Base-by-base conservation (phyloP, 1,140 invertebrate genomes). In the Panulirus ornatus region DNA sequence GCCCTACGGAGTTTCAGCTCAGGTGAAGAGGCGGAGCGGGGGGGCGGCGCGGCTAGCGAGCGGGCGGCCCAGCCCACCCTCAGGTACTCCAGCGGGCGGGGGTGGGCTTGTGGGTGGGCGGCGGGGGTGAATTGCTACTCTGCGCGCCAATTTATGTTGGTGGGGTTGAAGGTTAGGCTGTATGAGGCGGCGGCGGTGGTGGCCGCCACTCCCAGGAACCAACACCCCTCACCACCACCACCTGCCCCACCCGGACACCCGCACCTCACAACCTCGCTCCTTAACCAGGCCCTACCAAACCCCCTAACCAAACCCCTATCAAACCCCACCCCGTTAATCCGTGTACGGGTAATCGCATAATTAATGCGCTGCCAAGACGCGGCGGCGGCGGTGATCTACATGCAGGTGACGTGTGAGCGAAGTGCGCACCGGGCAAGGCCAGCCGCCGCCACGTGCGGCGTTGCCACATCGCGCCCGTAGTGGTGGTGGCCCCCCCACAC, bases 341-440 rank as follows among this genome's bases (percentile, higher is more conserved):
- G 2, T 54, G 36, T 30, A 34, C 19, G 38, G 58, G 47, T 63
- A 63, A 66, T 83, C 81, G 58, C 81, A 36, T 83, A 83, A 66
- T 63, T 83, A 66, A 81, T 47, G 27, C 47, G 51, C 78, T 47
- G 54, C 78, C 44, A 81, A 81, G 44, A 54, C 34, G 78, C n/a
- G n/a, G n/a, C n/a, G n/a, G n/a, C n/a, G 30, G 70, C 44, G 54
- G 30, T 66, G 81, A 66, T 83, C 81, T 63, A 83, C 81, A 83
- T 83, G 51, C 34, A 30, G 81, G 83, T 51, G 40, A 73, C 47
- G 40, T 85, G 66, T 73, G 47, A 73, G 83, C 42, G 83, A 85
- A 75, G 38, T 51, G 70, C 83, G 83, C 83, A 63, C 70, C 66
- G 63, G 30, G 83, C 83, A 85, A 85, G 83, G 83, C 83, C 83